phyloP scores from a whole-genome alignment of 2,113 vertebrate species.

The Brachirus orientalis region DNA sequence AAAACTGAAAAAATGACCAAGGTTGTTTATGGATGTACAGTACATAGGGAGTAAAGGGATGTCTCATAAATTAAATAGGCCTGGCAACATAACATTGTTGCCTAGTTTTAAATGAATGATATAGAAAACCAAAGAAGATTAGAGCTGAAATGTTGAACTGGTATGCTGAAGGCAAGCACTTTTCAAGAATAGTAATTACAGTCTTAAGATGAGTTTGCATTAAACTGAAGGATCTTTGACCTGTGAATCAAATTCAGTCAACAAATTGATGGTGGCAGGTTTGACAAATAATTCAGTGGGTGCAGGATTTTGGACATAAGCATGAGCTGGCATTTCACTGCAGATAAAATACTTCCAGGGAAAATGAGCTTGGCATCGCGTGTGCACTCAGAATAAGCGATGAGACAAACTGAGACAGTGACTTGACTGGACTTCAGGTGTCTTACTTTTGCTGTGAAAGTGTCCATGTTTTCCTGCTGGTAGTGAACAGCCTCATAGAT shows the following conservation, averaged over 20 bases:
- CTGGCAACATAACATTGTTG: background rate
- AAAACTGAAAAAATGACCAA: background rate
- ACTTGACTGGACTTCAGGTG: background rate
- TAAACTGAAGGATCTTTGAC: background rate
- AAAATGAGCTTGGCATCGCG: background rate
- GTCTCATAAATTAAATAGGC: background rate
- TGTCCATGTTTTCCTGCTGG: slow-evolving; percentile 88
- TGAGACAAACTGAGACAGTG: background rate
- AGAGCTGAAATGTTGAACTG: background rate
- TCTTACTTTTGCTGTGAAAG: slow-evolving; percentile 86
- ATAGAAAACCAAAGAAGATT: slow-evolving; percentile 10
- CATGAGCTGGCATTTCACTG: background rate
- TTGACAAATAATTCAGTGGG: background rate
- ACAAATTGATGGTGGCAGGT: background rate
- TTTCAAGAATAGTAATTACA: background rate
- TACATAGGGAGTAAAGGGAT: background rate
- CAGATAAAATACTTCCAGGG: background rate
- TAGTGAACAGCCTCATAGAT: slow-evolving; percentile 87
- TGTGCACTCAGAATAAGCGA: background rate
- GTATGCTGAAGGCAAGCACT: background rate
- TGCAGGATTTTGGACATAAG: background rate
- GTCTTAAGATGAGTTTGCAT: background rate
- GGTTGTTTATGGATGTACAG: background rate
- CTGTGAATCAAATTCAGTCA: background rate
- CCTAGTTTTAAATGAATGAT: background rate